Percentiles rank a stretch among this genome's conserved stretches.
Conservation (phyloP, 2,113 vertebrate species). For the Martes martes region DNA sequence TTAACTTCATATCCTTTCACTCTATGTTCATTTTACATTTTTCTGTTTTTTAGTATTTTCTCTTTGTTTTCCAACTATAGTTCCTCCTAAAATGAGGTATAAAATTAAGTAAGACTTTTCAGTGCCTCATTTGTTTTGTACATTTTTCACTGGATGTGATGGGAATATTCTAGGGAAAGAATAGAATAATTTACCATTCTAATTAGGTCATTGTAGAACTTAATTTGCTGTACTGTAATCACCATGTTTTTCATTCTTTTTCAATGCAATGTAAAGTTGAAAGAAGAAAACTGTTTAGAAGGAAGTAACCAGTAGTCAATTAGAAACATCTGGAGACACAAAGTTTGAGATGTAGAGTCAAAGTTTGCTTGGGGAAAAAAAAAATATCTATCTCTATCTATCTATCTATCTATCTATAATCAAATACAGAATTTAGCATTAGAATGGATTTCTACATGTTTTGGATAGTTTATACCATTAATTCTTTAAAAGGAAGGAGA, state of each 20-base stretch:
- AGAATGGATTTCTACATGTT: not conserved
- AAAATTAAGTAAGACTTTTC: conserved; percentile 26
- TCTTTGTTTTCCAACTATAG: conserved; percentile 2
- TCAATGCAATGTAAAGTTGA: conserved; percentile 48
- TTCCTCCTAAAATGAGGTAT: not conserved
- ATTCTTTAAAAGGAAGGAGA: not conserved
- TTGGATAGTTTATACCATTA: not conserved
- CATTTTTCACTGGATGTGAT: conserved; percentile 6
- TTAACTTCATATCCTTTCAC: not conserved
- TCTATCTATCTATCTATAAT: not conserved
- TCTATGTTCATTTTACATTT: not conserved
- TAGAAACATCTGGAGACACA: conserved; percentile 35
- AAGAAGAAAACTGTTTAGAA: not conserved
- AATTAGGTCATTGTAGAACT: conserved; percentile 50
- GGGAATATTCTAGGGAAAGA: conserved; percentile 49
- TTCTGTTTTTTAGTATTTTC: not conserved
- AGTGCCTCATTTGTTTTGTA: conserved; percentile 12
- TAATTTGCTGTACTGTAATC: conserved; percentile 58
- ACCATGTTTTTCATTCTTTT: conserved; percentile 37
- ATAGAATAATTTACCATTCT: conserved; percentile 53
- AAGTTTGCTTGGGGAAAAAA: not conserved
- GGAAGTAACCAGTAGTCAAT: not conserved
- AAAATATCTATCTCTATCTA: too few species aligned
- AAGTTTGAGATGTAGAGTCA: not conserved
- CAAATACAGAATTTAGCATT: not conserved